Percentiles rank a stretch among this genome's conserved stretches.
Conservation (phyloP, 2,888 invertebrate genomes). For the Cynaeus angustus region DNA sequence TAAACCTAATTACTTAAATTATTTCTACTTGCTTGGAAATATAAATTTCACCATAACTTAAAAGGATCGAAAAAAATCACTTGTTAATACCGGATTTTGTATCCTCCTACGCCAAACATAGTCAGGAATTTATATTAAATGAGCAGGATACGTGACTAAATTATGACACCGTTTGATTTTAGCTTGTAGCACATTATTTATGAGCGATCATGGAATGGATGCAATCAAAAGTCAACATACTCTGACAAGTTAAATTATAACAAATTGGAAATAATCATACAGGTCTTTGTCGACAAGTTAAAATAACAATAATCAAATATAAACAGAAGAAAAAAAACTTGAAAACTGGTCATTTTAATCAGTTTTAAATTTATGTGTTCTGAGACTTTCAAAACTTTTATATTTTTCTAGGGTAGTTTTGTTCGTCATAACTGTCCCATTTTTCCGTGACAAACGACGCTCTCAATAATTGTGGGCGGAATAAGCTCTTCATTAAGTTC, state of each 20-base stretch:
- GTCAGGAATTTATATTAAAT: slow-evolving; percentile 4
- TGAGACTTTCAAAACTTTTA: too few relatives aligned
- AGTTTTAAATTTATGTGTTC: too few relatives aligned
- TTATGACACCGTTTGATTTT: slow-evolving; percentile 18
- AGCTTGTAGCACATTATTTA: slow-evolving; percentile 10
- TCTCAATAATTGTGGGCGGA: slow-evolving; percentile 3
- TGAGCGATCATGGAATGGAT: neutral
- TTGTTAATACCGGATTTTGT: slow-evolving; percentile 9
- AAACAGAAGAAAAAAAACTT: too few relatives aligned
- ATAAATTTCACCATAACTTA: too few relatives aligned
- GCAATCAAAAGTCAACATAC: slow-evolving; percentile 2
- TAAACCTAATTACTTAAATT: too few relatives aligned
- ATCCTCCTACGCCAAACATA: neutral
- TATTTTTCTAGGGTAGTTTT: too few relatives aligned
- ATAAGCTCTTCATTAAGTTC: slow-evolving; percentile 6
- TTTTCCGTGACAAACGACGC: neutral
- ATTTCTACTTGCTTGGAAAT: too few relatives aligned
- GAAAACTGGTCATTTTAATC: too few relatives aligned
- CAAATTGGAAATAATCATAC: too few relatives aligned
- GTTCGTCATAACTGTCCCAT: too few relatives aligned
- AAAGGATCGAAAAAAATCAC: neutral
- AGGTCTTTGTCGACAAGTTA: too few relatives aligned
- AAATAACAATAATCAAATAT: too few relatives aligned
- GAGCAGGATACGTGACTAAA: slow-evolving; percentile 17
- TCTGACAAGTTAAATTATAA: neutral